Percentiles rank a stretch among this genome's conserved stretches.
Evolutionary conservation across 2,888 invertebrate genomes (phyloP).

Genomic region (Drosophila austrosaltans): DNA sequence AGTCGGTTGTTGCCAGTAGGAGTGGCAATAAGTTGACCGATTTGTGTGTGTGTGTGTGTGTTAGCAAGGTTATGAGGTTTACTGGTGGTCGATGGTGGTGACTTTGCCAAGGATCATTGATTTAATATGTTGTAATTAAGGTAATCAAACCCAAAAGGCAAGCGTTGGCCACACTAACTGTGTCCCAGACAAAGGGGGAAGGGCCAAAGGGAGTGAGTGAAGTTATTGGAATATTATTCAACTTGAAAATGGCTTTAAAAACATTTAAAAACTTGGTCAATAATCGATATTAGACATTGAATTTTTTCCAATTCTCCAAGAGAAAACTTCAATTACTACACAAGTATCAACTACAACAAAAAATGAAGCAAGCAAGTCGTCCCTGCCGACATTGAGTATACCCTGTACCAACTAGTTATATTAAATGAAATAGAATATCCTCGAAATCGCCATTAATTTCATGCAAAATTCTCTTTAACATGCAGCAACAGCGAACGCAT

Average conservation of each 20-base stretch:
- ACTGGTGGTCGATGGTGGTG: constrained; percentile 10
- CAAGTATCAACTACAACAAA: too few relatives aligned
- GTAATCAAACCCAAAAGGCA: constrained; percentile 32
- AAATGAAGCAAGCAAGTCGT: too few relatives aligned
- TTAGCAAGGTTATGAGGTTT: constrained; percentile 6
- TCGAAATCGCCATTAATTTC: too few relatives aligned
- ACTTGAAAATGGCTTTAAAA: not conserved
- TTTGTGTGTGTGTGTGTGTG: constrained; percentile 47
- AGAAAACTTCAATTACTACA: too few relatives aligned
- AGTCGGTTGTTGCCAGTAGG: constrained; percentile 8
- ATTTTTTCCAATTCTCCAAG: too few relatives aligned
- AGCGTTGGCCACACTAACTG: constrained; percentile 20
- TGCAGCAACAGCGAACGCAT: too few relatives aligned
- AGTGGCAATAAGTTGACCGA: constrained; percentile 59
- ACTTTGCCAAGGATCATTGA: constrained; percentile 45
- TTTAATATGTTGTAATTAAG: constrained; percentile 45
- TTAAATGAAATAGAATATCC: too few relatives aligned
- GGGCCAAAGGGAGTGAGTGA: not conserved
- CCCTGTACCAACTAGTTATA: too few relatives aligned
- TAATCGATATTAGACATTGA: too few relatives aligned
- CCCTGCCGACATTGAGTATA: too few relatives aligned
- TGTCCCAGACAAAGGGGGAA: not conserved
- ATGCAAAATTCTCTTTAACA: too few relatives aligned
- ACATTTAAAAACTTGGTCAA: too few relatives aligned
- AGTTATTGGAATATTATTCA: not conserved